These are phyloP conservation scores for Elysia chlorotica DNA, from an alignment of 1,140 invertebrate species.

Conservation along the genomic window DNA sequence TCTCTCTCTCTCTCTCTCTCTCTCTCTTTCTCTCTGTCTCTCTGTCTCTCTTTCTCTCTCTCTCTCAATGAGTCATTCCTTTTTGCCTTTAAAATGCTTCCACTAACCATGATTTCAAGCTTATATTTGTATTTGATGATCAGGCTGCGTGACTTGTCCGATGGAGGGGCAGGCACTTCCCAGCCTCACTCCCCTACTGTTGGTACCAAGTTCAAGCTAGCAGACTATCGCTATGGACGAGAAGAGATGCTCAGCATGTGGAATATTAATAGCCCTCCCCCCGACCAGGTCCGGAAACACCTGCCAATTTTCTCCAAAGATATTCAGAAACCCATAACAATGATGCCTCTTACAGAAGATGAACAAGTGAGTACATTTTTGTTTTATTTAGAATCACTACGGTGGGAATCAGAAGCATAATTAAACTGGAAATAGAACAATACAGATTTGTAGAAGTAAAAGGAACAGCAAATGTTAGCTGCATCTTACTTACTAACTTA, in stretches of 20 bases:
- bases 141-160: constrained; percentile 64
- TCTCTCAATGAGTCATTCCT: too few species aligned
- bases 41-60: neutral
- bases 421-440: too few species aligned
- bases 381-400: too few species aligned
- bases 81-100: too few species aligned
- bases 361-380: constrained; percentile 69
- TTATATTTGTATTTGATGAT: constrained; percentile 19
- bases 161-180: constrained; percentile 56
- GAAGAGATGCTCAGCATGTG: constrained; percentile 89
- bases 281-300: constrained; percentile 69
- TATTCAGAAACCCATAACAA: constrained; percentile 76
- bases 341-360: constrained; percentile 79
- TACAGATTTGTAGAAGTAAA: too few species aligned
- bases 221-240: constrained; percentile 80
- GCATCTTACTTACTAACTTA: too few species aligned
- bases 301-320: constrained; percentile 76
- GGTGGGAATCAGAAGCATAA: too few species aligned
- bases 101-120: too few species aligned
- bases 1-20: neutral
- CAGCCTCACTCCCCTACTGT: constrained; percentile 57
- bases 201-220: constrained; percentile 66
- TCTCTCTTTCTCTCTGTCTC: neutral
- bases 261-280: constrained; percentile 71
- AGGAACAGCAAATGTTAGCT: too few species aligned